A percentile compares a stretch with the other conserved stretches of the same genome.
Conservation (phyloP, 2,797 vertebrate species). For the Setipinna tenuifilis region DNA sequence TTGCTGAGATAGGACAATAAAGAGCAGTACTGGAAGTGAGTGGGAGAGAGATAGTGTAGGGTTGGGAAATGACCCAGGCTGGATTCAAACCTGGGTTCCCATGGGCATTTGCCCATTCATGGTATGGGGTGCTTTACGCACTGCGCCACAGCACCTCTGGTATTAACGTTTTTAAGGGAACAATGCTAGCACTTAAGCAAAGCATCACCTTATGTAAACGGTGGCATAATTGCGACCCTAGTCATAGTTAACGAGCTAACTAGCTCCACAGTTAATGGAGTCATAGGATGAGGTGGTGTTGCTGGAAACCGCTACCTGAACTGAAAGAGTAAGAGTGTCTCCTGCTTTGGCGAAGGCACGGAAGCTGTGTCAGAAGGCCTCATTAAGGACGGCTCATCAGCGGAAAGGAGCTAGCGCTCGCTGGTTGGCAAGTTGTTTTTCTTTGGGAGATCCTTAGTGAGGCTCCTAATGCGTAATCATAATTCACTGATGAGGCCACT, state of each 20-base stretch:
- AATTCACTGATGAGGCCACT: conserved; percentile 13
- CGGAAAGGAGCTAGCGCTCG: neutral
- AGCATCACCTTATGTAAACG: neutral
- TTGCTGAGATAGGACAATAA: too few species aligned
- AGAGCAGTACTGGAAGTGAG: too few species aligned
- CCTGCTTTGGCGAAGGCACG: neutral
- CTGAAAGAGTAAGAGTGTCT: neutral
- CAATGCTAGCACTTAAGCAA: neutral
- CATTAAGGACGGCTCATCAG: neutral
- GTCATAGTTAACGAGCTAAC: neutral
- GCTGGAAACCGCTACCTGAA: neutral
- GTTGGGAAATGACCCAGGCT: too few species aligned
- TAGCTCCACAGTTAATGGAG: neutral
- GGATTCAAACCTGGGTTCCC: too few species aligned
- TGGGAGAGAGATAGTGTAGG: too few species aligned
- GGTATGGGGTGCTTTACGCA: too few species aligned
- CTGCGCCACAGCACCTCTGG: too few species aligned
- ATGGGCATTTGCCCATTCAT: too few species aligned
- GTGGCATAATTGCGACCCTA: conserved; percentile 13
- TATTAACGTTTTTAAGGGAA: conserved; percentile 59
- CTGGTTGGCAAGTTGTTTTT: conserved; percentile 4
- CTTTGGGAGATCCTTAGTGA: neutral
- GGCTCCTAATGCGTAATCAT: conserved; percentile 6
- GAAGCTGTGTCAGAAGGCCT: neutral
- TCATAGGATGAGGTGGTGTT: neutral